Percentiles rank a stretch among this genome's conserved stretches.
phyloP scores from a whole-genome alignment of 2,113 vertebrate species.

The Patagioenas fasciata region DNA sequence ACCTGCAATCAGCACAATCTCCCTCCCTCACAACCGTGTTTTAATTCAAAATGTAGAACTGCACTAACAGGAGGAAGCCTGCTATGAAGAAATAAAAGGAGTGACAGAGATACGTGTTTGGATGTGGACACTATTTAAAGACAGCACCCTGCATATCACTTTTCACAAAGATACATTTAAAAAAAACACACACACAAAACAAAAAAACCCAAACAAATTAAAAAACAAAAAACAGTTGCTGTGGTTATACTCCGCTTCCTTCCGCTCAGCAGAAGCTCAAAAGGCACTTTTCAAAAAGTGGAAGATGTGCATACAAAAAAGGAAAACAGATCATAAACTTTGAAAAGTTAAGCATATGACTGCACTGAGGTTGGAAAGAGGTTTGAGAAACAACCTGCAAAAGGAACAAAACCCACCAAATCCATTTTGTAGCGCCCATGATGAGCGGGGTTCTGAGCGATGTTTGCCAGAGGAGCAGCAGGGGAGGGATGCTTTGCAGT shows the following conservation, averaged over 20 bases:
- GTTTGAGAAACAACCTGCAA: background rate
- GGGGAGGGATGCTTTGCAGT: background rate
- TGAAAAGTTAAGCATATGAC: rapidly evolving
- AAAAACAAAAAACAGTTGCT: background rate
- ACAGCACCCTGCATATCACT: background rate
- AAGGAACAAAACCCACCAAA: rapidly evolving
- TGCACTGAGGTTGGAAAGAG: rapidly evolving
- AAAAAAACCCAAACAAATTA: too few relatives aligned
- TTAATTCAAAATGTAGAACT: rapidly evolving
- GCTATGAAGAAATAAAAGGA: rapidly evolving
- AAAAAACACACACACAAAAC: background rate
- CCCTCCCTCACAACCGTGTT: background rate
- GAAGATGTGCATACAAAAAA: rapidly evolving
- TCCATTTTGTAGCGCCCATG: rapidly evolving
- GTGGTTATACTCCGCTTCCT: background rate
- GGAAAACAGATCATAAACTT: rapidly evolving
- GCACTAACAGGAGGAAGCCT: background rate
- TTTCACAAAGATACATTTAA: too few relatives aligned
- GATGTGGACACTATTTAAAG: background rate
- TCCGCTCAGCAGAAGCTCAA: background rate
- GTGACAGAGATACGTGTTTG: background rate
- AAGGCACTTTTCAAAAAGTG: rapidly evolving
- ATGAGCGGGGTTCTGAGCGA: rapidly evolving
- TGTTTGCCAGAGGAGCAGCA: rapidly evolving
- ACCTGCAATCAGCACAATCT: rapidly evolving